These are phyloP conservation scores for Amblyteles armatorius DNA, from an alignment of 2,888 invertebrate genomes.

Conservation along the genomic window DNA sequence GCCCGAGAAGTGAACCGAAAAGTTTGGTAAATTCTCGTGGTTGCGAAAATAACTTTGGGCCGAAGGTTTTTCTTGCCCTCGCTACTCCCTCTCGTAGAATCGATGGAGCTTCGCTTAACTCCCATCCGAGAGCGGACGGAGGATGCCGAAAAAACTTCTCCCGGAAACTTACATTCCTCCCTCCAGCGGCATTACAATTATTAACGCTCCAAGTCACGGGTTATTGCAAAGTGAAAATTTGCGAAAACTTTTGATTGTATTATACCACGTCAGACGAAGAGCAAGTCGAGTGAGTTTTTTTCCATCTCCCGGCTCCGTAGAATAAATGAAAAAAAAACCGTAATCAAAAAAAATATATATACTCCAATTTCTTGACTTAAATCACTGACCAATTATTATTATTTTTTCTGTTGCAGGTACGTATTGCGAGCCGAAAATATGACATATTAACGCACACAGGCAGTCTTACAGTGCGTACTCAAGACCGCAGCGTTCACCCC, in stretches of 20 bases:
- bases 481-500: not conserved
- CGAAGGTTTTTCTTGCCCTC: conserved; percentile 39
- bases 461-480: conserved; percentile 5
- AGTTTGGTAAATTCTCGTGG: not conserved
- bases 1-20: not conserved
- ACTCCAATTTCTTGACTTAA: not conserved
- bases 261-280: conserved; percentile 45
- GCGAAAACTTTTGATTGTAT: conserved; percentile 74
- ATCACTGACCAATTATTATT: conserved; percentile 39
- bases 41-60: conserved; percentile 23
- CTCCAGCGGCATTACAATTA: conserved; percentile 76
- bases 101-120: conserved; percentile 28
- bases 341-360: conserved; percentile 15
- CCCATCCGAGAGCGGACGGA: conserved; percentile 13
- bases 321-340: not conserved
- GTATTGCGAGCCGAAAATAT: conserved; percentile 68
- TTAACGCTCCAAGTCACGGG: conserved; percentile 74
- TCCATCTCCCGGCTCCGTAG: not conserved
- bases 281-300: not conserved
- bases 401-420: conserved; percentile 80
- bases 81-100: conserved; percentile 25
- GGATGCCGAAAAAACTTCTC: conserved; percentile 54
- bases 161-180: conserved; percentile 21
- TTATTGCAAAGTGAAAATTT: conserved; percentile 73
- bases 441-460: conserved; percentile 8